Conservation (phyloP, 2,113 vertebrate species). For the Falcunculus frontatus region DNA sequence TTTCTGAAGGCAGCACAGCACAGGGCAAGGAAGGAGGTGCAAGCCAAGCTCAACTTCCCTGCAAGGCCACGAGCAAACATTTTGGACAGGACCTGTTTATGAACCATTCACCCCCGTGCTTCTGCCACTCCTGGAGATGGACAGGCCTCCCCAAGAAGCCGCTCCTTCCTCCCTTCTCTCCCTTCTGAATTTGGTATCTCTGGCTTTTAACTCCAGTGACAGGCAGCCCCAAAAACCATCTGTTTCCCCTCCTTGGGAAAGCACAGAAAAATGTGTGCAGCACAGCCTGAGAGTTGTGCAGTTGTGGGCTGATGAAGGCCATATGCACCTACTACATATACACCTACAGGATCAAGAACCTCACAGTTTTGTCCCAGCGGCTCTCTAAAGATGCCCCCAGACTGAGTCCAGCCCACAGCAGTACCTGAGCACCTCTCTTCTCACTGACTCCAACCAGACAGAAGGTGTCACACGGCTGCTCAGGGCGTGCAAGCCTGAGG, state of each 20-base stretch:
- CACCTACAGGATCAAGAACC: not conserved
- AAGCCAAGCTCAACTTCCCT: not conserved
- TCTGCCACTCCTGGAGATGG: not conserved
- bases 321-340: not conserved
- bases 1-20: not conserved
- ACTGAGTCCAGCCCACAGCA: not conserved
- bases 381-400: not conserved
- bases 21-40: not conserved
- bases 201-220: not conserved
- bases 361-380: not conserved
- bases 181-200: not conserved
- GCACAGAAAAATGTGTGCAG: not conserved
- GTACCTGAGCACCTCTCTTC: not conserved
- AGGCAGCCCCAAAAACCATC: not conserved
- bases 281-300: too few species aligned
- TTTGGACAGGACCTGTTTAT: not conserved
- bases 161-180: not conserved
- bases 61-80: rapidly evolving
- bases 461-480: not conserved
- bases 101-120: rapidly evolving
- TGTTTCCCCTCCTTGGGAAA: not conserved
- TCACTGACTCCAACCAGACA: not conserved
- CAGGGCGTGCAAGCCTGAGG: rapidly evolving
- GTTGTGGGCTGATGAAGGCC: not conserved
- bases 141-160: not conserved